Evolutionary conservation across 1,140 invertebrate genomes (phyloP).

Genomic region (Drosophila bocki): DNA sequence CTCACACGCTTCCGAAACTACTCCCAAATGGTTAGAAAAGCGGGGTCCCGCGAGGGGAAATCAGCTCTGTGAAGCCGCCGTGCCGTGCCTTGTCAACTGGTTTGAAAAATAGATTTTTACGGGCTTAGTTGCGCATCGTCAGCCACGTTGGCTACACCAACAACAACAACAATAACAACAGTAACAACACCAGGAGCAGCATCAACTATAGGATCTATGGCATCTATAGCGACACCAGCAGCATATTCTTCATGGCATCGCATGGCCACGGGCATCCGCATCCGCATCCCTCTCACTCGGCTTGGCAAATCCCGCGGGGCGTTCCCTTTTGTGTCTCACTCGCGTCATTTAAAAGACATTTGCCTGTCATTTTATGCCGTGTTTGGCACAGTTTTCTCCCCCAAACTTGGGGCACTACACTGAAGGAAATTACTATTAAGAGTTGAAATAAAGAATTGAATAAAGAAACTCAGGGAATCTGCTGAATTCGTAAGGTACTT

Average conservation of each 20-base stretch:
- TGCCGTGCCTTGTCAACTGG: constrained; percentile 77
- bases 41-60: constrained; percentile 29
- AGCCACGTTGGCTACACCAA: constrained; percentile 60
- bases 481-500: no score
- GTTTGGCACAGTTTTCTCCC: constrained; percentile 78
- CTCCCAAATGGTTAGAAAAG: constrained; percentile 44
- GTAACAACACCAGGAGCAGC: neutral
- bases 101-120: constrained; percentile 83
- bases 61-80: constrained; percentile 24
- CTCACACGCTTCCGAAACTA: constrained; percentile 53
- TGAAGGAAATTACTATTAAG: neutral
- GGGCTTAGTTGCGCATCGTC: constrained; percentile 82
- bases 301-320: constrained; percentile 73
- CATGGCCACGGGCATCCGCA: constrained; percentile 32
- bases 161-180: neutral
- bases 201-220: constrained; percentile 37
- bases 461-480: neutral
- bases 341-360: constrained; percentile 84
- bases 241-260: constrained; percentile 47
- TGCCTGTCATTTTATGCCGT: constrained; percentile 83
- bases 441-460: neutral
- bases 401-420: constrained; percentile 24
- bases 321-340: constrained; percentile 81
- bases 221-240: constrained; percentile 43
- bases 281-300: constrained; percentile 14